Conservation (phyloP, 2,797 vertebrate genomes). For the Cuculus canorus region DNA sequence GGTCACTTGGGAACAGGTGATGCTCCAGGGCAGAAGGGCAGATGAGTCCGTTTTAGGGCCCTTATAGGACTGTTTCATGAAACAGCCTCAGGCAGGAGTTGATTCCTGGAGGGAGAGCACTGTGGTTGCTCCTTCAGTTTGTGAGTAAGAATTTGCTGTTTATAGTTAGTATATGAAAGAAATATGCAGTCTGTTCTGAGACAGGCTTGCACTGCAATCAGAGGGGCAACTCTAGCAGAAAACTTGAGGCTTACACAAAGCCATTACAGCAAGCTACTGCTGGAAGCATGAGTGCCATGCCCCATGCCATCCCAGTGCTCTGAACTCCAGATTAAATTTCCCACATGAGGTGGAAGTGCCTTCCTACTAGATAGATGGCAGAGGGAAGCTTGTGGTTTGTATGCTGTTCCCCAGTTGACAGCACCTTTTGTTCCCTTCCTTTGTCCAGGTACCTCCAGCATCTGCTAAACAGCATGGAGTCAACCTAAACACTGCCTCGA, state of each 20-base stretch:
- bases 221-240: neutral
- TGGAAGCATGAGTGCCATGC: accelerated
- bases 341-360: accelerated
- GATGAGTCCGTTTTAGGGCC: neutral
- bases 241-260: neutral
- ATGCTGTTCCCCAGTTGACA: accelerated
- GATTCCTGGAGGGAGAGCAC: neutral
- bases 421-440: neutral
- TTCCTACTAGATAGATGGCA: constrained; percentile 52
- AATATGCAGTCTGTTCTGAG: accelerated
- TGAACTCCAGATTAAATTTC: neutral
- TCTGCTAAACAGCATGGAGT: constrained; percentile 94
- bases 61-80: neutral
- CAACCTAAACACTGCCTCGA: constrained; percentile 82
- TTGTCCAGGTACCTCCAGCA: constrained; percentile 83
- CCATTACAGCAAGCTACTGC: neutral
- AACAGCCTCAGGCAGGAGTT: neutral
- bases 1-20: neutral
- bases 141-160: neutral
- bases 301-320: neutral
- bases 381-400: neutral
- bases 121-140: neutral
- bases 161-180: neutral
- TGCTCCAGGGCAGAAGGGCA: neutral
- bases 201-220: neutral